These are phyloP conservation scores for Eristalinus sepulchralis DNA, from an alignment of 2,888 invertebrate genomes.

Conservation along the genomic window DNA sequence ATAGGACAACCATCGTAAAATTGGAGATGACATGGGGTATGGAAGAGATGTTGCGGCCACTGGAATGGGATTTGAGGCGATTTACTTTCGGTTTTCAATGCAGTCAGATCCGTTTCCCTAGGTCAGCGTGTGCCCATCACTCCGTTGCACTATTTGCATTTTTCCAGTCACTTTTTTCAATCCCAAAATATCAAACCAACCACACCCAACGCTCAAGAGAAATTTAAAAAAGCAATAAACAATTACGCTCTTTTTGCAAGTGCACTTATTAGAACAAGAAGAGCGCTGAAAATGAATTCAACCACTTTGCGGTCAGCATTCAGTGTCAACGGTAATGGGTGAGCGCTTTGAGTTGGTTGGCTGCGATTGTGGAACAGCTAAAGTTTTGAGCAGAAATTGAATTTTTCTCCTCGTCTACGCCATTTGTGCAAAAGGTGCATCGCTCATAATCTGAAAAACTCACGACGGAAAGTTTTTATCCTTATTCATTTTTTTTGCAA, in stretches of 20 bases:
- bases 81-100: too few species aligned
- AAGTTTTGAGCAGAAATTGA: neutral
- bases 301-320: neutral
- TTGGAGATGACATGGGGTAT: too few species aligned
- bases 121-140: too few species aligned
- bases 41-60: too few species aligned
- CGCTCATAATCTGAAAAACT: neutral
- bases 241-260: neutral
- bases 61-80: too few species aligned
- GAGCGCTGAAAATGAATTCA: neutral
- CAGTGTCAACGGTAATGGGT: neutral
- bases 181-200: too few species aligned
- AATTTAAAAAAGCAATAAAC: neutral
- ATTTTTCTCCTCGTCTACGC: neutral
- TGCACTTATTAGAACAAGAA: neutral
- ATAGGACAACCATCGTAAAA: too few species aligned
- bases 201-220: too few species aligned
- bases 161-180: too few species aligned
- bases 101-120: too few species aligned
- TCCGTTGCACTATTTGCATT: too few species aligned
- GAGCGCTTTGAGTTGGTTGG: neutral
- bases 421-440: neutral
- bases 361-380: neutral
- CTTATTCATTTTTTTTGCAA: neutral
- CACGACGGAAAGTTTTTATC: neutral